A percentile compares a stretch with the other conserved stretches of the same genome.
Evolutionary conservation across 2,113 vertebrate genomes (phyloP).

Genomic region (Gadus macrocephalus): DNA sequence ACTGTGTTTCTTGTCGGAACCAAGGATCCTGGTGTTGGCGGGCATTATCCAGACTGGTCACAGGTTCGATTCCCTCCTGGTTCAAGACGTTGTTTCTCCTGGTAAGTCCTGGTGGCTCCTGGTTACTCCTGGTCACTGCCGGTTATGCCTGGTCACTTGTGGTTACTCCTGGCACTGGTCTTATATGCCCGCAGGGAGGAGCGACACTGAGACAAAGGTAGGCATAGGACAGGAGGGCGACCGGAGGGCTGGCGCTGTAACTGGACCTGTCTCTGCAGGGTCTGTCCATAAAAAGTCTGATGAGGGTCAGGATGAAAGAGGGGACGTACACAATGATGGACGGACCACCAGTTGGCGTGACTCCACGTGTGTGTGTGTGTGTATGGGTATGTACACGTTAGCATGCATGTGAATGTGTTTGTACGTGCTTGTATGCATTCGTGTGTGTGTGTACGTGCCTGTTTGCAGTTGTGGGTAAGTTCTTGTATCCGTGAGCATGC

Average conservation of each 20-base stretch:
- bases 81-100: neutral
- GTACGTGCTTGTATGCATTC: neutral
- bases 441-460: neutral
- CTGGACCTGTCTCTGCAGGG: too few species aligned
- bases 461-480: neutral
- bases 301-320: too few species aligned
- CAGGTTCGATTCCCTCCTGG: too few species aligned
- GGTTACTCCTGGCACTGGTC: neutral
- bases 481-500: neutral
- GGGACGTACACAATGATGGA: too few species aligned
- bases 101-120: neutral
- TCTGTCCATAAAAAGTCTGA: too few species aligned
- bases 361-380: neutral
- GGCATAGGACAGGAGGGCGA: too few species aligned
- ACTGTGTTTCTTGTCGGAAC: too few species aligned
- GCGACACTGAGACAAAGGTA: too few species aligned
- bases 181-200: too few species aligned
- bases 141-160: neutral
- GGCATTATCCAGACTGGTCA: too few species aligned
- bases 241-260: too few species aligned
- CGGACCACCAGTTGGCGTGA: neutral
- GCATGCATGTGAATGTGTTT: neutral
- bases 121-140: neutral
- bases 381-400: neutral
- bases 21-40: too few species aligned